Conservation (phyloP, 1,140 invertebrate species). For the Drosophila leontia region DNA sequence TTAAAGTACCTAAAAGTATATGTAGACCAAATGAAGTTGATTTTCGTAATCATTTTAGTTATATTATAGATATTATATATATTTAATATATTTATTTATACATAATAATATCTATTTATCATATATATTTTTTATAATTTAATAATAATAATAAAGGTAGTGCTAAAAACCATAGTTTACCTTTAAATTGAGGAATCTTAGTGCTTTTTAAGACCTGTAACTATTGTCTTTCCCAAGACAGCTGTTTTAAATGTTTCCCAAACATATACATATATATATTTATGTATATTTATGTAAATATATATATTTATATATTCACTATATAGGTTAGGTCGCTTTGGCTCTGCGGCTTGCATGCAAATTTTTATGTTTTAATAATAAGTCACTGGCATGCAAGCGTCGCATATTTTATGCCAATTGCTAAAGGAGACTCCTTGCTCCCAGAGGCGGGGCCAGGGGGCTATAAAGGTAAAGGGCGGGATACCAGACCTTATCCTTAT, state of each 20-base stretch:
- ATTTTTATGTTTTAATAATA: conserved; percentile 84
- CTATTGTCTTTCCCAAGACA: conserved; percentile 9
- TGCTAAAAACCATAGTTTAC: too few relatives aligned
- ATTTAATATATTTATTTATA: too few relatives aligned
- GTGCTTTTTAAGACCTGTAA: not conserved
- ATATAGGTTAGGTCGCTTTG: conserved; percentile 41
- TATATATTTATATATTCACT: conserved; percentile 18
- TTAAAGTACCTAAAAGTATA: too few relatives aligned
- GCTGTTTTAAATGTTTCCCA: conserved; percentile 16
- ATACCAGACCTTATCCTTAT: not conserved
- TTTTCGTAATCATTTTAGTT: too few relatives aligned
- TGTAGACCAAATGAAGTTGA: too few relatives aligned
- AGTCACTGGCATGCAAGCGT: conserved; percentile 77
- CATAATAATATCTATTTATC: too few relatives aligned
- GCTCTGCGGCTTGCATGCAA: conserved; percentile 75
- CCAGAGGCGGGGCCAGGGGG: not conserved
- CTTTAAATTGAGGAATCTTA: too few relatives aligned
- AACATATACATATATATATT: not conserved
- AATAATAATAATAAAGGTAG: too few relatives aligned
- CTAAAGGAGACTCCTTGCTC: not conserved
- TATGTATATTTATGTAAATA: conserved; percentile 4
- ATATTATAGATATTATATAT: too few relatives aligned
- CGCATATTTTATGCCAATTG: conserved; percentile 81
- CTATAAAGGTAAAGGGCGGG: not conserved
- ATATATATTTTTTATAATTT: too few relatives aligned